Evolutionary conservation across 2,888 invertebrate species (phyloP).

Genomic region (Synergus umbraculus): DNA sequence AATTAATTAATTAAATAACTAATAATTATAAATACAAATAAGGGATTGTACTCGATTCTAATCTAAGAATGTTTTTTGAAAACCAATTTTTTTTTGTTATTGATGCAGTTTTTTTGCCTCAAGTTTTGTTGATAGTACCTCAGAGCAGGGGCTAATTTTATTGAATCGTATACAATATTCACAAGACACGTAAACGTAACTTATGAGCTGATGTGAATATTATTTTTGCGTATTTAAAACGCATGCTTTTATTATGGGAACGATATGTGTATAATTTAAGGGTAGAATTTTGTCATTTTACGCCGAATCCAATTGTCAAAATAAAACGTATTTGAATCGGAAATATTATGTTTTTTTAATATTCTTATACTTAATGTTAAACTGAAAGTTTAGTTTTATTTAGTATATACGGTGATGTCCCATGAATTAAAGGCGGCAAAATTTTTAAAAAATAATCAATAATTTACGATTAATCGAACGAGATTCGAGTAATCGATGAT

Average conservation of each 20-base stretch:
- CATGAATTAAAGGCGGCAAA: too few relatives aligned
- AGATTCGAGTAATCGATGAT: not conserved
- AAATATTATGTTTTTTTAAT: not conserved
- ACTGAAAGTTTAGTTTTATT: too few relatives aligned
- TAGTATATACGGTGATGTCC: too few relatives aligned
- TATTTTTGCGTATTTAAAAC: constrained; percentile 31
- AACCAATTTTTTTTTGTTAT: not conserved
- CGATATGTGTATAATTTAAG: constrained; percentile 21
- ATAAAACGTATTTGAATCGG: constrained; percentile 23
- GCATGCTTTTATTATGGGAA: constrained; percentile 33
- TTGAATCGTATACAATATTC: constrained; percentile 10
- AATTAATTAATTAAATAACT: not conserved
- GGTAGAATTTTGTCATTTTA: constrained; percentile 17
- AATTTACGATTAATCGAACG: not conserved
- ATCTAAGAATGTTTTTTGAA: constrained; percentile 7
- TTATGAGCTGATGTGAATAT: constrained; percentile 33
- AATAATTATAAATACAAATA: constrained; percentile 1
- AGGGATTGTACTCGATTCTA: constrained; percentile 1
- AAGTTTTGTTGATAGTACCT: not conserved
- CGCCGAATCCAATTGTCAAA: constrained; percentile 23
- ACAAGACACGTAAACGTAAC: not conserved
- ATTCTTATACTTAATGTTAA: not conserved
- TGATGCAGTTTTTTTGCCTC: constrained; percentile 1
- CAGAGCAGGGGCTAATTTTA: constrained; percentile 9
- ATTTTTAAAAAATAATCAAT: not conserved